Evolutionary conservation across 2,113 vertebrate species (phyloP).

Genomic region (Gymnocephalus cernua): DNA sequence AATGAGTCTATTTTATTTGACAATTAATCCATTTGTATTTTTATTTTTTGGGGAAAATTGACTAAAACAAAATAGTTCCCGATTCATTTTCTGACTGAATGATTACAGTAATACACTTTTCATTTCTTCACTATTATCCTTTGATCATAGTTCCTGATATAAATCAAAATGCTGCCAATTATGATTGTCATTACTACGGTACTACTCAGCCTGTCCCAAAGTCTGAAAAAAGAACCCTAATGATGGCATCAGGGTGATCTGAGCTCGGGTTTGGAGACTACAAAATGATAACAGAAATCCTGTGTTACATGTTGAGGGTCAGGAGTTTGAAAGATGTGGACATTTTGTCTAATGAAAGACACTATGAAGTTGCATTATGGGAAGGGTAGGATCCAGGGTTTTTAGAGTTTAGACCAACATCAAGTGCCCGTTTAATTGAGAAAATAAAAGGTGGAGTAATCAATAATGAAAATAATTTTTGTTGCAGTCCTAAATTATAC

Average conservation of each 20-base stretch:
- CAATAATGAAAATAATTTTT: constrained; percentile 1
- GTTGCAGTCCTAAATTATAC: not conserved
- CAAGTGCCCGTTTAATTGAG: not conserved
- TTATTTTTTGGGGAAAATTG: not conserved
- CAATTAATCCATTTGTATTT: not conserved
- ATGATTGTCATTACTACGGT: not conserved
- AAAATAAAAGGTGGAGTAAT: not conserved
- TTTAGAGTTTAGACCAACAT: not conserved
- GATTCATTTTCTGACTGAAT: not conserved
- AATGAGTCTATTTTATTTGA: not conserved
- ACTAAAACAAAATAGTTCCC: not conserved
- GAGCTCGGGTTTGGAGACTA: too few relatives aligned
- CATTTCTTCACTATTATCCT: too few relatives aligned
- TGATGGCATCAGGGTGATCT: too few relatives aligned
- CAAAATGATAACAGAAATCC: not conserved
- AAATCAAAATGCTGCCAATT: not conserved
- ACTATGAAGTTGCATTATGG: not conserved
- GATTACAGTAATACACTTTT: too few relatives aligned
- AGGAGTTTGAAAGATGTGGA: not conserved
- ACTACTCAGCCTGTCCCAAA: too few relatives aligned
- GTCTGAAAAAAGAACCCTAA: too few relatives aligned
- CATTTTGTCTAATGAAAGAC: not conserved
- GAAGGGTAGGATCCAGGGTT: not conserved
- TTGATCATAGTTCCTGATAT: too few relatives aligned
- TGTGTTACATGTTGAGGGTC: not conserved